phyloP scores from a whole-genome alignment of 2,888 invertebrate genomes.

The Drosophila meridiana region DNA sequence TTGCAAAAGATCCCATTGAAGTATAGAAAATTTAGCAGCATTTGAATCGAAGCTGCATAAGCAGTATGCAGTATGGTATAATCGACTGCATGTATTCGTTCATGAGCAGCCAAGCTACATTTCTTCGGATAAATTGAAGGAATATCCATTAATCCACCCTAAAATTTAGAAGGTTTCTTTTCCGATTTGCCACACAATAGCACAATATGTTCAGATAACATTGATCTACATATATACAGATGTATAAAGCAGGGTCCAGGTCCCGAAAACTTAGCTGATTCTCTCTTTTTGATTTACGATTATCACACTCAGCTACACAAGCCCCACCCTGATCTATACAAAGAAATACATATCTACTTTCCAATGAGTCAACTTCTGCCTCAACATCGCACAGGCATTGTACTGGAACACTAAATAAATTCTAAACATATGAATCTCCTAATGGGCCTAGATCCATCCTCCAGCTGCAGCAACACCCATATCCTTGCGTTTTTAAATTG shows the following conservation, averaged over 20 bases:
- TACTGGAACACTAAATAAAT: not conserved
- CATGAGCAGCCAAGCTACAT: not conserved
- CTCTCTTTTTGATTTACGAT: not conserved
- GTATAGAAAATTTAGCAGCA: conserved; percentile 8
- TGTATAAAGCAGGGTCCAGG: not conserved
- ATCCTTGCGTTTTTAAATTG: not conserved
- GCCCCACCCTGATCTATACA: not conserved
- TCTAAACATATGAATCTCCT: not conserved
- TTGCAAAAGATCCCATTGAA: conserved; percentile 1
- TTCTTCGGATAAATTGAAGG: not conserved
- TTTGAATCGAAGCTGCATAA: conserved; percentile 13
- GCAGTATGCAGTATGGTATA: not conserved
- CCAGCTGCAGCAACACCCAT: not conserved
- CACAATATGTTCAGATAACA: not conserved
- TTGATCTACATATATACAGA: not conserved
- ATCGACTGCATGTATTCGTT: conserved; percentile 1
- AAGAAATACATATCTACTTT: conserved; percentile 2
- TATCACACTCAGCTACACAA: not conserved
- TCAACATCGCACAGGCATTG: not conserved
- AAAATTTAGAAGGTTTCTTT: not conserved
- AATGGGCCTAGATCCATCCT: not conserved
- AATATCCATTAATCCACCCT: not conserved
- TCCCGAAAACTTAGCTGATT: not conserved
- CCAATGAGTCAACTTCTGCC: not conserved
- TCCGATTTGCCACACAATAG: not conserved